phyloP scores from a whole-genome alignment of 2,888 invertebrate genomes.

The Caenorhabditis sp. region DNA sequence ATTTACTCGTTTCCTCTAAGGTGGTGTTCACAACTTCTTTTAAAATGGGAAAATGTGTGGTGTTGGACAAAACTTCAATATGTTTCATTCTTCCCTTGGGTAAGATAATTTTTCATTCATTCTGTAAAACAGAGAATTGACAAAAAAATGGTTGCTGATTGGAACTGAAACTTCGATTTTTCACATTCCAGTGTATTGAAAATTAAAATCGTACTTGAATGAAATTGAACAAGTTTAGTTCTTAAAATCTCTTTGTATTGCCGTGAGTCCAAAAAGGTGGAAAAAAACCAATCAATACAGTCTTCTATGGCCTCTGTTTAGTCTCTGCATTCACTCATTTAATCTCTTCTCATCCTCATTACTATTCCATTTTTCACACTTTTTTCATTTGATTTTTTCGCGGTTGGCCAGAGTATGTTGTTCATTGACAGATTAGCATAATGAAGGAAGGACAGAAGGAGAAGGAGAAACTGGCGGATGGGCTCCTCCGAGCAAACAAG shows the following conservation, averaged over 20 bases:
- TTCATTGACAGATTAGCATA: not conserved
- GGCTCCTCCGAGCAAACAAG: too few relatives aligned
- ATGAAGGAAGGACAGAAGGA: not conserved
- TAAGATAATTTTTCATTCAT: too few relatives aligned
- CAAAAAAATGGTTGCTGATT: too few relatives aligned
- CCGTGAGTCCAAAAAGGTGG: too few relatives aligned
- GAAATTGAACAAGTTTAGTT: too few relatives aligned
- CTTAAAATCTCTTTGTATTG: too few relatives aligned
- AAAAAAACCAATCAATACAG: not conserved
- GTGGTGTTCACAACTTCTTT: not conserved
- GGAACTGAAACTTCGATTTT: too few relatives aligned
- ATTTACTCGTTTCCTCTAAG: not conserved
- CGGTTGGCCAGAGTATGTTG: not conserved
- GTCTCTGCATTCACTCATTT: not conserved
- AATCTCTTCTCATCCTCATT: not conserved
- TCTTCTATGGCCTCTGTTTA: not conserved
- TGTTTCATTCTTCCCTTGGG: too few relatives aligned
- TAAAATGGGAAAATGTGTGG: not conserved
- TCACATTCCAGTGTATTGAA: too few relatives aligned
- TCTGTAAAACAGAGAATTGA: too few relatives aligned
- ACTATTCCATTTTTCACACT: not conserved
- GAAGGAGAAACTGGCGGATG: not conserved
- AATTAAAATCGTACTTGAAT: too few relatives aligned
- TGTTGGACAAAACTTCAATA: not conserved
- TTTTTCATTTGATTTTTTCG: not conserved